A percentile compares a stretch with the other conserved stretches of the same genome.
Evolutionary conservation across 2,888 invertebrate genomes (phyloP).

Genomic region (Melinaea marsaeus): DNA sequence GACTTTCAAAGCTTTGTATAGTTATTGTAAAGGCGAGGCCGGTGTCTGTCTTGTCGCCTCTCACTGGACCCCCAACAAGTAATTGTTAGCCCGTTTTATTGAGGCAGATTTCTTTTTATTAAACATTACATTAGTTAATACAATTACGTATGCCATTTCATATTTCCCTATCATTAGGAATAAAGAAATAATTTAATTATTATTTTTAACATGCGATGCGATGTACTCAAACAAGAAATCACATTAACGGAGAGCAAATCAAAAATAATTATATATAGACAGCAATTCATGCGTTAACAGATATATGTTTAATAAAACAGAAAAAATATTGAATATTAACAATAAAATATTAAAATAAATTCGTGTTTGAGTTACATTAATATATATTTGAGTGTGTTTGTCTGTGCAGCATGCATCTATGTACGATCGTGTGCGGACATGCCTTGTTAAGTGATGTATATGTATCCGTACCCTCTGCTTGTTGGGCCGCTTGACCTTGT

Average conservation of each 20-base stretch:
- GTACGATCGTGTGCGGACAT: constrained; percentile 44
- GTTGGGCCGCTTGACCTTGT: constrained; percentile 89
- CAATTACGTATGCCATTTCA: not conserved
- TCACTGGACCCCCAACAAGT: constrained; percentile 46
- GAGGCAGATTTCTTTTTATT: constrained; percentile 44
- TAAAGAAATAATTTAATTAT: constrained; percentile 11
- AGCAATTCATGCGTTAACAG: constrained; percentile 16
- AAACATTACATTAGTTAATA: not conserved
- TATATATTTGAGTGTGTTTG: constrained; percentile 15
- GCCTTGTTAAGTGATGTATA: constrained; percentile 4
- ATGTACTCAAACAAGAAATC: constrained; percentile 69
- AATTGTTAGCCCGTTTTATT: constrained; percentile 50
- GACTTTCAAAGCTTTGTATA: not conserved
- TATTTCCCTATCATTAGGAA: not conserved
- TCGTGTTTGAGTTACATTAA: constrained; percentile 8
- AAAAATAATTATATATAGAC: constrained; percentile 21
- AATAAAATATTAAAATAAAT: not conserved
- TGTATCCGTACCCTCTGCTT: constrained; percentile 85
- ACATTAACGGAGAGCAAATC: constrained; percentile 46
- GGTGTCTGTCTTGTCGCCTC: constrained; percentile 44
- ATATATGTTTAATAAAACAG: not conserved
- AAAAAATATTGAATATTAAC: constrained; percentile 11
- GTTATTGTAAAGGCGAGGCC: constrained; percentile 13
- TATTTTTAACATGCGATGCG: constrained; percentile 45
- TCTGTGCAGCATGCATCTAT: constrained; percentile 55